A percentile compares a stretch with the other conserved stretches of the same genome.
Evolutionary conservation across 2,888 invertebrate species (phyloP).

Genomic region (Tenthredo scrophulariae): DNA sequence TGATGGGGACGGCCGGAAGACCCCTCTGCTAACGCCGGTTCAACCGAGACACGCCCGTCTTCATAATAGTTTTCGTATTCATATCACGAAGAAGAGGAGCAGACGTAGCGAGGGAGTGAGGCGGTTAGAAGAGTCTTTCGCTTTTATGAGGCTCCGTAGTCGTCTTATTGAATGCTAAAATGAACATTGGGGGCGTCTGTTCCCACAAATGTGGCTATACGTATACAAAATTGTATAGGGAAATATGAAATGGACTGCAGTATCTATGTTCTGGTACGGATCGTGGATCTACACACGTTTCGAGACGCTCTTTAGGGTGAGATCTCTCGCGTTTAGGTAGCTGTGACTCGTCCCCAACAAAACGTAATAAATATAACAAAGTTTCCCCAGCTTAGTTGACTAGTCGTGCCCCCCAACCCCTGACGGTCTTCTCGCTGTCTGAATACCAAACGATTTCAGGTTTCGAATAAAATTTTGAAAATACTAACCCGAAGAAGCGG

Average conservation of each 20-base stretch:
- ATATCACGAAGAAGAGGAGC: conserved; percentile 25
- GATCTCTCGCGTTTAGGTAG: not conserved
- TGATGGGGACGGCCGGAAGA: not conserved
- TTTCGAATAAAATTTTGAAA: conserved; percentile 38
- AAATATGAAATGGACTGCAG: not conserved
- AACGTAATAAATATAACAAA: conserved; percentile 42
- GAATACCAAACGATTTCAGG: conserved; percentile 40
- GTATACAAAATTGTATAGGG: conserved; percentile 29
- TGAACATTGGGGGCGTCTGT: not conserved
- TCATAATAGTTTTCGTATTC: conserved; percentile 39
- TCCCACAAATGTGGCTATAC: conserved; percentile 28
- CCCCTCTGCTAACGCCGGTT: not conserved
- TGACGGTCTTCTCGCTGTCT: conserved; percentile 9
- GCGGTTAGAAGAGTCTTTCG: not conserved
- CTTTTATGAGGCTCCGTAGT: conserved; percentile 13
- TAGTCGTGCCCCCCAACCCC: not conserved
- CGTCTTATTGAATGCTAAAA: conserved; percentile 38
- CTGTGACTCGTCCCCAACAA: not conserved
- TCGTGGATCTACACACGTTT: not conserved
- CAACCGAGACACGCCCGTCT: conserved; percentile 10
- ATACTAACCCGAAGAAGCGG: not conserved
- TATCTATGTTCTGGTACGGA: not conserved
- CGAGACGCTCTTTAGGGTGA: not conserved
- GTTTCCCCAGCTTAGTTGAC: conserved; percentile 26
- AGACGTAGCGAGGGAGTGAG: not conserved